phyloP scores from a whole-genome alignment of 2,888 invertebrate genomes.

The Notocelia uddmanniana region DNA sequence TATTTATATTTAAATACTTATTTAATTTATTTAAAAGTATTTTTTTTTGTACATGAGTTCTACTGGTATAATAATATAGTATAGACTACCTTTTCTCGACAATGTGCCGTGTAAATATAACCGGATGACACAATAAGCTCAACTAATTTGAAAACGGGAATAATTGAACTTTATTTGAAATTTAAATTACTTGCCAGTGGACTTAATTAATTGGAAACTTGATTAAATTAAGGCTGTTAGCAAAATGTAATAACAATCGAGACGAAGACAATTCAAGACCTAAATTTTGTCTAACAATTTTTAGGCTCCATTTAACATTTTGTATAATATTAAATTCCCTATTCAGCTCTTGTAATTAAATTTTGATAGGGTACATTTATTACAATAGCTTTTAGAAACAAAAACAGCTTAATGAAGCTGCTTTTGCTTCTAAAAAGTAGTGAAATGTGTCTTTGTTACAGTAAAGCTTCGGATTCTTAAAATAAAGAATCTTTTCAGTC shows the following conservation, averaged over 20 bases:
- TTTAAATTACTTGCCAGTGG: background rate
- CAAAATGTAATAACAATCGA: background rate
- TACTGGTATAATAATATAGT: too few relatives aligned
- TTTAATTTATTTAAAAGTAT: too few relatives aligned
- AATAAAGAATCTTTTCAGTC: too few relatives aligned
- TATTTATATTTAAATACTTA: too few relatives aligned
- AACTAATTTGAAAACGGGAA: background rate
- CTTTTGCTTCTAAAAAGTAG: too few relatives aligned
- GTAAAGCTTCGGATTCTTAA: too few relatives aligned
- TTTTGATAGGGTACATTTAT: background rate
- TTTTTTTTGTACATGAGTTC: too few relatives aligned
- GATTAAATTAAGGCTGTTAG: background rate
- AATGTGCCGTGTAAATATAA: too few relatives aligned
- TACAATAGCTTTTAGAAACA: background rate
- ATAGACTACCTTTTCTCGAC: too few relatives aligned
- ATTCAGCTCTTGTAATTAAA: background rate
- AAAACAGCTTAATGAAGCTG: too few relatives aligned
- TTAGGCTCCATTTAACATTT: background rate
- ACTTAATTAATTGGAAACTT: background rate
- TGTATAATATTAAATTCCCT: background rate
- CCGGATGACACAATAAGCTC: too few relatives aligned
- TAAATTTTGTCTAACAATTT: background rate
- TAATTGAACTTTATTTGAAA: constrained; percentile 1
- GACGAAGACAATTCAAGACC: background rate
- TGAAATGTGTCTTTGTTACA: too few relatives aligned